Conservation (phyloP, 1,140 invertebrate species). For the Oscheius sp. region DNA sequence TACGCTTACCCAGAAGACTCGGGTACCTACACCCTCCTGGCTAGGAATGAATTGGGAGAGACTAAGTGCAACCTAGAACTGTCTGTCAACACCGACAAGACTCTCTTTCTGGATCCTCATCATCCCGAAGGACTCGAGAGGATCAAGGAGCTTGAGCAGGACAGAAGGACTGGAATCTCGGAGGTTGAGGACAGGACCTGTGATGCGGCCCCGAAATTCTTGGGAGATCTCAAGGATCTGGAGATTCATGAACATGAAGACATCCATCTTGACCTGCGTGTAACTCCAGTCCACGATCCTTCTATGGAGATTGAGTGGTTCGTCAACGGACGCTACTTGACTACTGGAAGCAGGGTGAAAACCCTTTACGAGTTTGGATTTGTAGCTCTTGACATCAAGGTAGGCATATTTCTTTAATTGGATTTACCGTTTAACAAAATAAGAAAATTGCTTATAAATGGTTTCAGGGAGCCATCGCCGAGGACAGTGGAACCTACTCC, state of each 20-base stretch:
- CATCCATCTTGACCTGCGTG: slow-evolving; percentile 49
- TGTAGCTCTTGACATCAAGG: slow-evolving; percentile 89
- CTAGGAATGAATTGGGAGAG: slow-evolving; percentile 56
- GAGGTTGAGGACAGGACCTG: slow-evolving; percentile 62
- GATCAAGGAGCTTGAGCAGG: slow-evolving; percentile 73
- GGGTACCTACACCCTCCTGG: slow-evolving; percentile 57
- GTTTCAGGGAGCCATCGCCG: slow-evolving; percentile 42
- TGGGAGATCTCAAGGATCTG: slow-evolving; percentile 50
- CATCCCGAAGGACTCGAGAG: slow-evolving; percentile 84
- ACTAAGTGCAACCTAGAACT: slow-evolving; percentile 49
- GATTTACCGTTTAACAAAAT: background rate
- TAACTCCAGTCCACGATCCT: slow-evolving; percentile 86
- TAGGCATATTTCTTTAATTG: background rate
- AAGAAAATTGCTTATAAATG: background rate
- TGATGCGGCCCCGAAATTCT: slow-evolving; percentile 54
- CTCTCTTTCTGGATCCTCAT: slow-evolving; percentile 88
- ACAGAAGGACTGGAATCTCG: slow-evolving; percentile 68
- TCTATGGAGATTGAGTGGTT: slow-evolving; percentile 96
- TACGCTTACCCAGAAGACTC: slow-evolving; percentile 60
- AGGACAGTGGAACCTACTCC: slow-evolving; percentile 44
- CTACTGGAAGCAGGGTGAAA: slow-evolving; percentile 83
- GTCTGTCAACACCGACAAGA: slow-evolving; percentile 68
- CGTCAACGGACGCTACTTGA: slow-evolving; percentile 75
- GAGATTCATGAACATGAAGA: slow-evolving; percentile 48
- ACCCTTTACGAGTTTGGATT: slow-evolving; percentile 97